phyloP scores from a whole-genome alignment of 2,113 vertebrate species.

The Ciconia stormi region DNA sequence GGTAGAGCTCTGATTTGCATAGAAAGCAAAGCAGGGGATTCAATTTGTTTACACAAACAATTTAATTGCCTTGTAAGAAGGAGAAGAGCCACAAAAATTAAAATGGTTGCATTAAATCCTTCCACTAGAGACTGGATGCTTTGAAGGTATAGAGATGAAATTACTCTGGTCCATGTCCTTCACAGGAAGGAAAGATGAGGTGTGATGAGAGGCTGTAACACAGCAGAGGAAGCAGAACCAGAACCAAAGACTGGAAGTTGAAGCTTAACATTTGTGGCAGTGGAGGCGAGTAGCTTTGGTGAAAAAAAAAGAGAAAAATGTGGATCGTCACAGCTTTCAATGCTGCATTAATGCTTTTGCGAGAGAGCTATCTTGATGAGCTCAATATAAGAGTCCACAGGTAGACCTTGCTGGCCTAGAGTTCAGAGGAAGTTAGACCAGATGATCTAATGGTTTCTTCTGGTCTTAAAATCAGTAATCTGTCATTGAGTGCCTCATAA shows the following conservation, averaged over 20 bases:
- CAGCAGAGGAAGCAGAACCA: background rate
- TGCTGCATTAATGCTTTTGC: background rate
- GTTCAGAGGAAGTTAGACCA: background rate
- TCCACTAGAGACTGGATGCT: background rate
- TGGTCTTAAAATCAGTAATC: background rate
- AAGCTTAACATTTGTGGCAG: background rate
- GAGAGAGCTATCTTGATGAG: background rate
- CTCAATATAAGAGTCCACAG: rapidly evolving
- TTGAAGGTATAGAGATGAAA: background rate
- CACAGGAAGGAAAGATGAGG: background rate
- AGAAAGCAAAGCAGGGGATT: background rate
- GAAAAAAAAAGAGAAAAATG: background rate
- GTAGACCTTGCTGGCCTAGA: background rate
- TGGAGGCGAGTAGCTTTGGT: background rate
- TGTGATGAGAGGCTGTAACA: background rate
- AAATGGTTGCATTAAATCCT: background rate
- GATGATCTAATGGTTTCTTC: background rate
- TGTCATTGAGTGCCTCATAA: rapidly evolving
- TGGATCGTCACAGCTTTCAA: background rate
- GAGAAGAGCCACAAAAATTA: background rate
- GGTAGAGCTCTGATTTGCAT: background rate
- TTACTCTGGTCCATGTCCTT: background rate
- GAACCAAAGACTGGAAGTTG: background rate
- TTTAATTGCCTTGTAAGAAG: background rate
- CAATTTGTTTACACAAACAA: background rate